These are phyloP conservation scores for Listronotus oregonensis DNA, from an alignment of 1,140 invertebrate genomes.

Conservation along the genomic window DNA sequence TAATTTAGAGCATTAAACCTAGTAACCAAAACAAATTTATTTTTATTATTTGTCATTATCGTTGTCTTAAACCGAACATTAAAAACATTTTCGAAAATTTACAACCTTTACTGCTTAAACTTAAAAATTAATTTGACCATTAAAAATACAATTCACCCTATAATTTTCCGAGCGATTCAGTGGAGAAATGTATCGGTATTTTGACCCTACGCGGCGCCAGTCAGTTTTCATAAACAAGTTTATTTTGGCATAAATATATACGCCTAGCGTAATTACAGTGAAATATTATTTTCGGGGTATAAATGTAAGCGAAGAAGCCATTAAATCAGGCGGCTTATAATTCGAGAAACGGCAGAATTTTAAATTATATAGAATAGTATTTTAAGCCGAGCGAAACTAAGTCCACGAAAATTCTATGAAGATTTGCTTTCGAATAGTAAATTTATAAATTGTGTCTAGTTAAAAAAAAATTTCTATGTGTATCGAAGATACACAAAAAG, in stretches of 20 bases:
- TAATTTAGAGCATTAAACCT: not conserved
- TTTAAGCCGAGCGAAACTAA: conserved; percentile 1
- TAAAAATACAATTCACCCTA: conserved; percentile 31
- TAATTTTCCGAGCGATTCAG: conserved; percentile 35
- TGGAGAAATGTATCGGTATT: conserved; percentile 53
- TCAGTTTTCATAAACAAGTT: conserved; percentile 56
- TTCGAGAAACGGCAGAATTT: conserved; percentile 22
- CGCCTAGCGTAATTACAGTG: conserved; percentile 53
- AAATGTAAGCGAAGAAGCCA: conserved; percentile 48
- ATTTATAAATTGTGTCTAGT: too few species aligned
- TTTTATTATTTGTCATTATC: conserved; percentile 12
- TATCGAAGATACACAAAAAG: too few species aligned
- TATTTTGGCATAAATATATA: conserved; percentile 55
- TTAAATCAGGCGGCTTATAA: conserved; percentile 42
- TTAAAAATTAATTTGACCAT: conserved; percentile 32
- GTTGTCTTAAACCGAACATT: not conserved
- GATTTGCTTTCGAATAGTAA: too few species aligned
- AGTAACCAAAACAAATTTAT: conserved; percentile 6
- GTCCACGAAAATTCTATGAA: too few species aligned
- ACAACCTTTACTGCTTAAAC: conserved; percentile 4
- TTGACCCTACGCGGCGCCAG: conserved; percentile 52
- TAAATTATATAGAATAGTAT: conserved; percentile 20
- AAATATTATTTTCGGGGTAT: conserved; percentile 55
- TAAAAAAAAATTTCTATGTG: too few species aligned
- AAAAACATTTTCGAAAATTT: too few species aligned